Conservation (phyloP, 2,113 vertebrate genomes). For the Protobothrops mucrosquamatus region DNA sequence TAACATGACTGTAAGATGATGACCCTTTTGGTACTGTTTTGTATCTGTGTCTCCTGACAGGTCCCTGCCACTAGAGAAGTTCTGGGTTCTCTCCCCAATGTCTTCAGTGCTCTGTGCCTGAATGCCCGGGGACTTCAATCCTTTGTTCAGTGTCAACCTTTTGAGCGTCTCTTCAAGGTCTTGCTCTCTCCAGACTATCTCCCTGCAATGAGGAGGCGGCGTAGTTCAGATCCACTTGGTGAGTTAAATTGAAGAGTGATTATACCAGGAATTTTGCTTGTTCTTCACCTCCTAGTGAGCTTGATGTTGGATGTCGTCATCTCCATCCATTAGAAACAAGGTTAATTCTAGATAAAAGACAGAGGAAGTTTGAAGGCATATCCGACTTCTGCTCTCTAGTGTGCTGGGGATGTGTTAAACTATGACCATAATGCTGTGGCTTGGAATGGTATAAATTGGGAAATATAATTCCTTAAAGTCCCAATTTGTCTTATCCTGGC, state of each 20-base stretch:
- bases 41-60: conserved; percentile 56
- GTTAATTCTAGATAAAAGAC: background rate
- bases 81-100: conserved; percentile 92
- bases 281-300: background rate
- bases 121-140: conserved; percentile 94
- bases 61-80: conserved; percentile 95
- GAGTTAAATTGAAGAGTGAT: conserved; percentile 47
- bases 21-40: background rate
- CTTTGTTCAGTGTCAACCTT: conserved; percentile 96
- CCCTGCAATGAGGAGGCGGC: conserved; percentile 89
- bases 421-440: background rate
- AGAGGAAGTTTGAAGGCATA: background rate
- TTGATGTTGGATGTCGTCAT: background rate
- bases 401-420: background rate
- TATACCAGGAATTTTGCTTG: background rate
- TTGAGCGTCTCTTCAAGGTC: conserved; percentile 96
- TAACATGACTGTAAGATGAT: background rate
- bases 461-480: background rate
- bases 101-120: conserved; percentile 94
- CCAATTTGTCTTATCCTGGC: background rate
- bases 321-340: background rate
- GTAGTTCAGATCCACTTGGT: conserved; percentile 95
- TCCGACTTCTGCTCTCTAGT: background rate
- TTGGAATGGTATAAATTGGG: background rate
- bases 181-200: conserved; percentile 94